A percentile compares a stretch with the other conserved stretches of the same genome.
Evolutionary conservation across 2,113 vertebrate species (phyloP).

Genomic region (Nesoenas mayeri): DNA sequence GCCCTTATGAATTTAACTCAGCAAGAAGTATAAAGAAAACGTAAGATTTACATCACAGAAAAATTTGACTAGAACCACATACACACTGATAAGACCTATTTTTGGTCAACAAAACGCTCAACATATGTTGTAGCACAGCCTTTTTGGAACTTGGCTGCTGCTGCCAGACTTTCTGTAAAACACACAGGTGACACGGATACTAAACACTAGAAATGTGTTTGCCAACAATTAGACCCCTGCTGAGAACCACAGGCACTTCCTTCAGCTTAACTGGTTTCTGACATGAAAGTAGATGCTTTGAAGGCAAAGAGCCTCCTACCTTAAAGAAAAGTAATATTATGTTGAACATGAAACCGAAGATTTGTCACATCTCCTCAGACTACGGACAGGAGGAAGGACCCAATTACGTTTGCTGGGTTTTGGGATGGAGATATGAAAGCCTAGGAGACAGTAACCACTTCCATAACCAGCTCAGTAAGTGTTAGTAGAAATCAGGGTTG

Average conservation of each 20-base stretch:
- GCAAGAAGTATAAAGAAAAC: background rate
- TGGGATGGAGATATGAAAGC: background rate
- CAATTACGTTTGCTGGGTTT: background rate
- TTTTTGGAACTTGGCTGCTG: background rate
- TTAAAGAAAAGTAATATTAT: background rate
- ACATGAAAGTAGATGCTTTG: background rate
- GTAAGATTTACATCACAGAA: background rate
- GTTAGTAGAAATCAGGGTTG: background rate
- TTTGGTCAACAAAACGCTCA: background rate
- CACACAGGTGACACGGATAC: background rate
- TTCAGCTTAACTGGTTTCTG: background rate
- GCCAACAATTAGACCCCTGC: background rate
- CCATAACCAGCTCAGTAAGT: background rate
- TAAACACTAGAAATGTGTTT: background rate
- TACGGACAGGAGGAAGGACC: fast-evolving
- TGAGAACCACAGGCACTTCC: background rate
- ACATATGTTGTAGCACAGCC: background rate
- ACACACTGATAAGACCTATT: background rate
- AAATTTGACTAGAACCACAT: background rate
- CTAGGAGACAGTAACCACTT: background rate
- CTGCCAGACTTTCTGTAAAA: background rate
- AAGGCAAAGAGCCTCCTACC: background rate
- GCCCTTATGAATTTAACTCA: background rate
- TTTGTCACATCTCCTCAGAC: background rate
- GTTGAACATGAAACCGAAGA: background rate